Evolutionary conservation across 2,888 invertebrate species (phyloP).

Genomic region (Smittia aterrima): DNA sequence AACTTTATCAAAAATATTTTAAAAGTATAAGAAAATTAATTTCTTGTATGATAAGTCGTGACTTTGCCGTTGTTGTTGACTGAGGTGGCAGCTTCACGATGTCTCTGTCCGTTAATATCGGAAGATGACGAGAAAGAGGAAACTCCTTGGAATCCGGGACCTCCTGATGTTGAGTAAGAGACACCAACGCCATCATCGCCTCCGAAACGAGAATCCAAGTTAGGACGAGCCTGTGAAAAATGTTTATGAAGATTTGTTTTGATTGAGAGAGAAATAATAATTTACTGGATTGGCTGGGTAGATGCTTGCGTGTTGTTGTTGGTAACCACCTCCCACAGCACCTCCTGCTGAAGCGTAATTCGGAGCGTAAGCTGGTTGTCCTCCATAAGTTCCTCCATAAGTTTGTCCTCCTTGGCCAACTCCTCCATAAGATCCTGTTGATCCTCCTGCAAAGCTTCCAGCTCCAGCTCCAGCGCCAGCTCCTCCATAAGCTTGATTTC

Average conservation of each 20-base stretch:
- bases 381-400: conserved; percentile 27
- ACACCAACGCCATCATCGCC: conserved; percentile 45
- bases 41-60: conserved; percentile 57
- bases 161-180: conserved; percentile 45
- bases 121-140: conserved; percentile 62
- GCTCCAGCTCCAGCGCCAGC: conserved; percentile 9
- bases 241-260: conserved; percentile 43
- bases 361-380: conserved; percentile 47
- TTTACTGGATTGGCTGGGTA: conserved; percentile 63
- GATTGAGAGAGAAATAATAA: conserved; percentile 27
- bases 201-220: conserved; percentile 55
- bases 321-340: conserved; percentile 56
- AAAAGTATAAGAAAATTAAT: conserved; percentile 44
- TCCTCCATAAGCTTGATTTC: conserved; percentile 35
- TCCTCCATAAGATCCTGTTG: conserved; percentile 8
- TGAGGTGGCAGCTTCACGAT: conserved; percentile 62
- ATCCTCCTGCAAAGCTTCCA: conserved; percentile 31
- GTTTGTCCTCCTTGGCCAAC: background rate
- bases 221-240: conserved; percentile 55
- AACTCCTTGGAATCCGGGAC: conserved; percentile 55
- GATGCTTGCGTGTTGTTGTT: conserved; percentile 59
- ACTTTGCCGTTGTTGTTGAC: conserved; percentile 74
- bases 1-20: background rate
- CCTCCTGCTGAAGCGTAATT: conserved; percentile 58
- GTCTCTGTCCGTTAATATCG: conserved; percentile 61